These are phyloP conservation scores for Volucella bombylans DNA, from an alignment of 2,888 invertebrate species.

Conservation along the genomic window DNA sequence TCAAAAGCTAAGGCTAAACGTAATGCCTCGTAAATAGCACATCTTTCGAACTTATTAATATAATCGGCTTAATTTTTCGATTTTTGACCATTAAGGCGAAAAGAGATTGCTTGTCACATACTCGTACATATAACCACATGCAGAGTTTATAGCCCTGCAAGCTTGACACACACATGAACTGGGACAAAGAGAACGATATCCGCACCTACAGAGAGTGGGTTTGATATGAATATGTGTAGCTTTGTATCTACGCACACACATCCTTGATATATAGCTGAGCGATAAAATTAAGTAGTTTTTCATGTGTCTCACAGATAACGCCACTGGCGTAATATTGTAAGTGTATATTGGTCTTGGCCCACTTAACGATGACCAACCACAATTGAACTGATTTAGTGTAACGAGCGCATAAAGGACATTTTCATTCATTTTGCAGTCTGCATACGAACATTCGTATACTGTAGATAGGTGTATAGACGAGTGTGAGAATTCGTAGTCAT, in stretches of 20 bases:
- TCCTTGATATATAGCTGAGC: constrained; percentile 59
- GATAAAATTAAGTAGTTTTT: constrained; percentile 74
- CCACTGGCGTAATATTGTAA: constrained; percentile 62
- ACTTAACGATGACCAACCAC: constrained; percentile 72
- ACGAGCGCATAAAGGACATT: constrained; percentile 71
- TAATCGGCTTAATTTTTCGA: constrained; percentile 73
- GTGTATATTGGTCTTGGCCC: constrained; percentile 71
- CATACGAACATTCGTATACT: constrained; percentile 13
- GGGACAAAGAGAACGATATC: constrained; percentile 8
- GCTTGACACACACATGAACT: constrained; percentile 19
- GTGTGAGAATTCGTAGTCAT: constrained; percentile 4
- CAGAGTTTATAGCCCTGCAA: constrained; percentile 67
- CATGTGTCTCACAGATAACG: constrained; percentile 73
- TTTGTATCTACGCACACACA: constrained; percentile 29
- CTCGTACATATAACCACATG: constrained; percentile 13
- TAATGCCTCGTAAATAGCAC: constrained; percentile 64
- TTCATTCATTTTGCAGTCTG: constrained; percentile 13
- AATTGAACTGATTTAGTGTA: constrained; percentile 71
- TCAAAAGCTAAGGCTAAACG: constrained; percentile 63
- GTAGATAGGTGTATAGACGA: neutral
- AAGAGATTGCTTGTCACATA: constrained; percentile 63
- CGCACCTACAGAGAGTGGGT: constrained; percentile 9
- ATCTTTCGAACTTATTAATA: constrained; percentile 70
- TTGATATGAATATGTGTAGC: too few relatives aligned
- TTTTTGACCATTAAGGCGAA: constrained; percentile 70